Evolutionary conservation across 2,113 vertebrate species (phyloP).

Genomic region (Suricata suricatta): DNA sequence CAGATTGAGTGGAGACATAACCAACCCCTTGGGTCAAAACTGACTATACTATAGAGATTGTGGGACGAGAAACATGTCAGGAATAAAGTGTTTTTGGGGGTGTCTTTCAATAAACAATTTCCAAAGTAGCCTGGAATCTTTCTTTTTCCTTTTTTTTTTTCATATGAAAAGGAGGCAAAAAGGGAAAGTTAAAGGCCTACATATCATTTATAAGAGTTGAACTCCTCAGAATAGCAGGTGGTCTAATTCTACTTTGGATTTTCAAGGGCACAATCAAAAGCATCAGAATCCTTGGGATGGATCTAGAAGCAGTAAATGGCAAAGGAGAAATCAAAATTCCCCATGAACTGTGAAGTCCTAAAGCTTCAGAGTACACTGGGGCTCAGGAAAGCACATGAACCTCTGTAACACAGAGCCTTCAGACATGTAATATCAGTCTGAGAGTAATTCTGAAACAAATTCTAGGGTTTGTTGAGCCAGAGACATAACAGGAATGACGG

Average conservation of each 20-base stretch:
- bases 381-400: conserved; percentile 20
- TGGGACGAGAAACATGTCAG: not conserved
- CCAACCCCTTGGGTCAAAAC: not conserved
- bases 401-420: conserved; percentile 42
- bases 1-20: conserved; percentile 38
- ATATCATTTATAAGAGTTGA: not conserved
- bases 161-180: conserved; percentile 17
- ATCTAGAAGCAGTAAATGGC: conserved; percentile 23
- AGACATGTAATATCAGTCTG: conserved; percentile 45
- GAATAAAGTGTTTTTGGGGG: conserved; percentile 29
- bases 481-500: conserved; percentile 58
- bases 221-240: not conserved
- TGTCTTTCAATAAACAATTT: conserved; percentile 14
- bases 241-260: not conserved
- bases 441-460: conserved; percentile 75
- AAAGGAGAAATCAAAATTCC: conserved; percentile 48
- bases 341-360: not conserved
- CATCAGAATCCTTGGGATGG: not conserved
- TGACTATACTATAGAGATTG: conserved; percentile 6
- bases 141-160: not conserved
- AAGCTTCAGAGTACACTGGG: not conserved
- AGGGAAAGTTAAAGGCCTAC: conserved; percentile 12
- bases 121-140: not conserved
- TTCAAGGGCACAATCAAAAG: not conserved
- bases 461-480: conserved; percentile 65